Evolutionary conservation across 2,113 vertebrate genomes (phyloP).

Genomic region (Perccottus glenii): DNA sequence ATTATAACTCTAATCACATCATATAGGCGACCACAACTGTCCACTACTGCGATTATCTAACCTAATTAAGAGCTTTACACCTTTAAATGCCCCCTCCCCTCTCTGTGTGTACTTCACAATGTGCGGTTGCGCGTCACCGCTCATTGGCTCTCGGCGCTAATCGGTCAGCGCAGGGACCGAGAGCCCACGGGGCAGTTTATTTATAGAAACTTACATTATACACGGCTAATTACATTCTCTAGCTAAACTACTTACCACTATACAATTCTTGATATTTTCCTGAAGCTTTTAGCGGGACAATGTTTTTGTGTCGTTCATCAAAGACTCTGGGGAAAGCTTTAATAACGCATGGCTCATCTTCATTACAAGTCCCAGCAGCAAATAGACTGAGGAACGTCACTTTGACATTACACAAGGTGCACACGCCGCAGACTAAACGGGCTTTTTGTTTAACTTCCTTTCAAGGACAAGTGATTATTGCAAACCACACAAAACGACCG

Average conservation of each 20-base stretch:
- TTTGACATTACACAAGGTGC: conserved; percentile 36
- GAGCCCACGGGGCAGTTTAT: conserved; percentile 50
- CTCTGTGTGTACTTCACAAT: conserved; percentile 20
- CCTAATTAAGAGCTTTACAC: conserved; percentile 32
- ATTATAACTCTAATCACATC: too few species aligned
- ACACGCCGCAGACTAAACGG: conserved; percentile 15
- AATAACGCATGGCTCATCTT: conserved; percentile 25
- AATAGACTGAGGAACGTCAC: conserved; percentile 29
- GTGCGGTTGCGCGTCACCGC: conserved; percentile 56
- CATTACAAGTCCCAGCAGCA: conserved; percentile 33
- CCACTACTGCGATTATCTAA: background rate
- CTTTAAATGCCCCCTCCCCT: conserved; percentile 63
- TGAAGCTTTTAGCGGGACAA: conserved; percentile 15
- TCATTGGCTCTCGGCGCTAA: conserved; percentile 59
- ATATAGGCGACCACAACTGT: too few species aligned
- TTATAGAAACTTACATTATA: conserved; percentile 19
- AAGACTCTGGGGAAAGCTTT: conserved; percentile 40
- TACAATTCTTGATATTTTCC: background rate
- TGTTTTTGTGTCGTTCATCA: conserved; percentile 52
- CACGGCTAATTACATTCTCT: background rate
- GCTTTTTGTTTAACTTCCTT: conserved; percentile 1
- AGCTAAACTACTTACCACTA: fast-evolving
- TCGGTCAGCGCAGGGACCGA: conserved; percentile 37
- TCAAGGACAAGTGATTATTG: background rate
- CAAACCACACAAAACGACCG: background rate